Evolutionary conservation across 1,140 invertebrate species (phyloP).

Genomic region (Drosophila sproati): DNA sequence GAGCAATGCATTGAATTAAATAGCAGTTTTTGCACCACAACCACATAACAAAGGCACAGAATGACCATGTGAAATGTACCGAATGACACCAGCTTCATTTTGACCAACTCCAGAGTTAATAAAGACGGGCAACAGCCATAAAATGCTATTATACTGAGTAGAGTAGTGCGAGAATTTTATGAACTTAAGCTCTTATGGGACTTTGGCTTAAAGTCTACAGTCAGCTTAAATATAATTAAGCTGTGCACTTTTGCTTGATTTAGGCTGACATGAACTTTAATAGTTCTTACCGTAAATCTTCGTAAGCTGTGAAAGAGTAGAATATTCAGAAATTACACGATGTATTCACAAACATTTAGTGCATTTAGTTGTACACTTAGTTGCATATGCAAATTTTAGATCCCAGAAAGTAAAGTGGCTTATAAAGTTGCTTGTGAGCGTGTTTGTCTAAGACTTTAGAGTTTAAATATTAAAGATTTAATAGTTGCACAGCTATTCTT

Average conservation of each 20-base stretch:
- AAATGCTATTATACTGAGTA: background rate
- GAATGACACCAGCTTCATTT: conserved; percentile 13
- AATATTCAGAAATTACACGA: too few species aligned
- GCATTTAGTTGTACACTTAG: too few species aligned
- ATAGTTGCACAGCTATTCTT: too few species aligned
- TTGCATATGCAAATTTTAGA: too few species aligned
- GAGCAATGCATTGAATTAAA: conserved; percentile 33
- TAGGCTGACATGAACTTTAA: background rate
- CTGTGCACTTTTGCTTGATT: conserved; percentile 4
- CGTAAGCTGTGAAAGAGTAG: background rate
- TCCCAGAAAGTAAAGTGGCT: too few species aligned
- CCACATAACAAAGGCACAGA: background rate
- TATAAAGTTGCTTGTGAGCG: too few species aligned
- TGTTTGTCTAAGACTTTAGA: too few species aligned
- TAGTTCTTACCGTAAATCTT: background rate
- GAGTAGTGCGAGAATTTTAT: background rate
- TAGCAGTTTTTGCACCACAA: conserved; percentile 7
- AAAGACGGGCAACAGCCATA: background rate
- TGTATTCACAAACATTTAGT: too few species aligned
- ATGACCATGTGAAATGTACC: conserved; percentile 9
- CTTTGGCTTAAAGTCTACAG: background rate
- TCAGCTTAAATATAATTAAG: background rate
- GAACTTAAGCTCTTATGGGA: background rate
- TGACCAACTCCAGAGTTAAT: background rate
- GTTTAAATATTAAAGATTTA: too few species aligned